A percentile compares a stretch with the other conserved stretches of the same genome.
Conservation (phyloP, 2,888 invertebrate genomes). For the Drosophila nr. medialis region DNA sequence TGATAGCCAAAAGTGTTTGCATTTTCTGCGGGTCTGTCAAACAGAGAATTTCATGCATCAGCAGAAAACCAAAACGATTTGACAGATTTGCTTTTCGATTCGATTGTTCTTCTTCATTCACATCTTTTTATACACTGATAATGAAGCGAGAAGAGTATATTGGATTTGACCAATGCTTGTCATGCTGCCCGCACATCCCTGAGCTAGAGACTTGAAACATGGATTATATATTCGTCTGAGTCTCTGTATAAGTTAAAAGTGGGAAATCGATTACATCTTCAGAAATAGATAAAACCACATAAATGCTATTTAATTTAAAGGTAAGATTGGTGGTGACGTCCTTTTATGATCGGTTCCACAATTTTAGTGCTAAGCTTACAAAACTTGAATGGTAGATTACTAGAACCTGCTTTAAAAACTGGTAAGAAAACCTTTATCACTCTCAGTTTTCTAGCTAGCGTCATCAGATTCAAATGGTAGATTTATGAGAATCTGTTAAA, state of each 20-base stretch:
- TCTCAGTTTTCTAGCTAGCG: neutral
- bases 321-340: neutral
- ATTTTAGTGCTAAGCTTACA: neutral
- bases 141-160: neutral
- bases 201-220: too few species aligned
- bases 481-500: neutral
- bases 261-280: neutral
- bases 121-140: neutral
- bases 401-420: neutral
- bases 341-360: neutral
- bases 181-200: neutral
- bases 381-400: neutral
- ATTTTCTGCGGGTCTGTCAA: constrained; percentile 41
- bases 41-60: constrained; percentile 23
- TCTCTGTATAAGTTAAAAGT: too few species aligned
- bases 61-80: constrained; percentile 46
- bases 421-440: neutral
- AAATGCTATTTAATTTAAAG: neutral
- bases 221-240: neutral
- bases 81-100: constrained; percentile 50
- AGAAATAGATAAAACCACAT: neutral
- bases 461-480: neutral
- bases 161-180: neutral
- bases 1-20: constrained; percentile 6
- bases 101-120: constrained; percentile 53